Conservation (phyloP, 2,797 vertebrate genomes). For the Catamblyrhynchus diadema region DNA sequence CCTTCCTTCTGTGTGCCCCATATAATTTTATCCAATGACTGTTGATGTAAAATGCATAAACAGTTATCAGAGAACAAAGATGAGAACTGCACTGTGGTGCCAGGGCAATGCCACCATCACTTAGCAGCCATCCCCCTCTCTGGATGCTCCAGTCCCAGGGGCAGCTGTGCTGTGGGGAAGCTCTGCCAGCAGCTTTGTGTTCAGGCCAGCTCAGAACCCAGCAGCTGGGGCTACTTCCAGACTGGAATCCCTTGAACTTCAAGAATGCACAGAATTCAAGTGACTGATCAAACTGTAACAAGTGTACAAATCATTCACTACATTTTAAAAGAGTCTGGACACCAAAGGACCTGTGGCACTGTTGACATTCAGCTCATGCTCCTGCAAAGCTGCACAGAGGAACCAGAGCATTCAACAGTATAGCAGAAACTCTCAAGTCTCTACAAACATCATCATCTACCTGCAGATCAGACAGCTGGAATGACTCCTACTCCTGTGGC, state of each 20-base stretch:
- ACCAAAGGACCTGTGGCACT: neutral
- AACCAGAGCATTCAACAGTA: neutral
- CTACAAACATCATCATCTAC: neutral
- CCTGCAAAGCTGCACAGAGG: neutral
- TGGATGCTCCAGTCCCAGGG: fast-evolving
- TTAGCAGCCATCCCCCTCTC: neutral
- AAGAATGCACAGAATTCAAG: neutral
- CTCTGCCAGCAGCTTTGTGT: neutral
- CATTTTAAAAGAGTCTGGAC: neutral
- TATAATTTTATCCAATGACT: neutral
- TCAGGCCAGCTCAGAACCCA: neutral
- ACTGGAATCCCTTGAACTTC: neutral
- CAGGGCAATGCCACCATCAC: neutral
- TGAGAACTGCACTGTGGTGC: neutral
- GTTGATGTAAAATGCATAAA: neutral
- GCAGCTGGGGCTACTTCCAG: neutral
- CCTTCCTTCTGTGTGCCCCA: neutral
- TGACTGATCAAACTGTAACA: neutral
- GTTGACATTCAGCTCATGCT: neutral
- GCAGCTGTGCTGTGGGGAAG: neutral
- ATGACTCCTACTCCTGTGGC: neutral
- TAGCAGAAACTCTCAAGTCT: neutral
- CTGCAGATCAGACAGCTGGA: neutral
- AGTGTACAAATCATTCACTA: neutral
- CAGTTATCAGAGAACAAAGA: neutral